Percentiles rank a stretch among this genome's conserved stretches.
phyloP scores from a whole-genome alignment of 2,888 invertebrate species.

The Troides helena region DNA sequence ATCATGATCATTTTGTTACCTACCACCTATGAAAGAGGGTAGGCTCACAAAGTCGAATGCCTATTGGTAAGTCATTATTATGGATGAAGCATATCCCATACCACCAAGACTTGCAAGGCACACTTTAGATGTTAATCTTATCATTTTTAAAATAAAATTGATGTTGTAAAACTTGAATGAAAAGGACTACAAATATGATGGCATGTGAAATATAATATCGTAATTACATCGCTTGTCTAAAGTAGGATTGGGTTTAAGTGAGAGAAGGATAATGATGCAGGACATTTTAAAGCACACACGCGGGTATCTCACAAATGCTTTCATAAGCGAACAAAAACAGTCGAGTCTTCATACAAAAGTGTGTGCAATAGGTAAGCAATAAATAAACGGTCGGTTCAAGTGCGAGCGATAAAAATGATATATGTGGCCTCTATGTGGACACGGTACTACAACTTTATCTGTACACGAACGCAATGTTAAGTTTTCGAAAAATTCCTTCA shows the following conservation, averaged over 20 bases:
- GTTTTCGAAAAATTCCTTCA: conserved; percentile 27
- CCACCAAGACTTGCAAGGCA: no score
- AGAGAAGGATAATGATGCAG: neutral
- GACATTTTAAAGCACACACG: neutral
- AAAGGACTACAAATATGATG: neutral
- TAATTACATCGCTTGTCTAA: neutral
- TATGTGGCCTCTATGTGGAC: conserved; percentile 67
- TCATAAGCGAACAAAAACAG: conserved; percentile 24
- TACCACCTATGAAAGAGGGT: no score
- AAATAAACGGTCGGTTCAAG: conserved; percentile 73
- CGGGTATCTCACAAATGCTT: conserved; percentile 24
- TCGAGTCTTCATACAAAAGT: conserved; percentile 57
- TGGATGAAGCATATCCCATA: no score
- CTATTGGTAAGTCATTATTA: no score
- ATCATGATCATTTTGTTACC: no score
- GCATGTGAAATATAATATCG: neutral
- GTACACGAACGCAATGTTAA: conserved; percentile 54
- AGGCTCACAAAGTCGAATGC: no score
- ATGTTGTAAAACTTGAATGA: neutral
- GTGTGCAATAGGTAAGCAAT: conserved; percentile 78
- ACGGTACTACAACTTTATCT: conserved; percentile 67
- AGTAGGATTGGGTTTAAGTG: neutral
- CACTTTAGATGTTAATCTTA: no score
- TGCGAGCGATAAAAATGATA: conserved; percentile 79
- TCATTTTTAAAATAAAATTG: no score